Evolutionary conservation across 35 echinoderm and acorn worm genomes (phyloP).

Genomic region (Holothuria glaberrima): DNA sequence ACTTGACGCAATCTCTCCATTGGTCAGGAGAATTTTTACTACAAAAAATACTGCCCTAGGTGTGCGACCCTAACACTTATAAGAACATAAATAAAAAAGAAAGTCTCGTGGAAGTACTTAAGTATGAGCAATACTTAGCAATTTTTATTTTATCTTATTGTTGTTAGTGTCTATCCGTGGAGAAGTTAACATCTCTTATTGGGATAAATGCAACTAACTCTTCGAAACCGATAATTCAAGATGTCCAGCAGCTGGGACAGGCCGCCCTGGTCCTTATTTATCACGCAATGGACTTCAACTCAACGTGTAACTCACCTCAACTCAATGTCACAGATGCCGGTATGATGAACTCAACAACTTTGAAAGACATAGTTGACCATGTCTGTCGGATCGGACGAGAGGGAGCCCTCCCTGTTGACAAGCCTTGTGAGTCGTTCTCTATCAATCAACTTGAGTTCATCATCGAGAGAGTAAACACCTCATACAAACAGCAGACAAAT

Average conservation of each 20-base stretch:
- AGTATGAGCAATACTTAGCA: too few species aligned
- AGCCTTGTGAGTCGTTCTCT: slow-evolving; percentile 9
- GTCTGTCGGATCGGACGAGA: neutral
- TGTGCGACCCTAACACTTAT: too few species aligned
- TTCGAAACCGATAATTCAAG: neutral
- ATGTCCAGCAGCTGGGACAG: slow-evolving; percentile 1
- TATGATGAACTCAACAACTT: neutral
- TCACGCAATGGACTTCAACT: neutral
- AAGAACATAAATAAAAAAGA: too few species aligned
- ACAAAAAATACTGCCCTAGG: too few species aligned
- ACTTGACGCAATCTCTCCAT: too few species aligned
- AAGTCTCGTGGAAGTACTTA: too few species aligned
- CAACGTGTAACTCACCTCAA: neutral
- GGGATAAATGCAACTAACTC: neutral
- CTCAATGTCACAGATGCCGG: neutral
- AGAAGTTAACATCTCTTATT: neutral
- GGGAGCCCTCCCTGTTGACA: neutral
- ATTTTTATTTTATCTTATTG: too few species aligned
- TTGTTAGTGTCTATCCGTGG: neutral
- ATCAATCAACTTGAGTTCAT: slow-evolving; percentile 1
- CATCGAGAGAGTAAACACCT: neutral
- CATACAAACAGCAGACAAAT: neutral
- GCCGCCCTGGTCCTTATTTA: neutral
- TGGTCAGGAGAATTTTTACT: too few species aligned
- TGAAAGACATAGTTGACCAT: neutral